Base-by-base conservation (phyloP, 2,113 vertebrate species). In the Mustela nigripes region DNA sequence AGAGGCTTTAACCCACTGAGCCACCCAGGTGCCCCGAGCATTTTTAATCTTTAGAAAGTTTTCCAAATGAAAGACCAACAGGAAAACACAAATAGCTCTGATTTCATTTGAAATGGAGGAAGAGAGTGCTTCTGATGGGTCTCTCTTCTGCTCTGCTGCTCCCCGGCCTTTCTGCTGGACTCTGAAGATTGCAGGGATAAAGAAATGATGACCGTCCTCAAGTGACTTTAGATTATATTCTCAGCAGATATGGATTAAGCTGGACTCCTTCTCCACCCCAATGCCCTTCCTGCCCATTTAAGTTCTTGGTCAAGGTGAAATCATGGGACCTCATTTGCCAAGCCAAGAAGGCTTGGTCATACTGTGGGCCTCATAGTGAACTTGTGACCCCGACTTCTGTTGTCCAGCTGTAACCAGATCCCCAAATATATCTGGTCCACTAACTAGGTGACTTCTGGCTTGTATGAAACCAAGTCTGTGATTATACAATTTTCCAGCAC, bases 11-110 rank as follows among this genome's bases (percentile, higher is more conserved):
- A 42, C 39, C 39, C 39, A 42, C 39, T 42, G 39, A 42, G 42
- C 42, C 42, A 42, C 42, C 42, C 42, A 42, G 42, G 42, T 5
- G 42, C 42, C 42, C 42, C 42, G 42, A 42, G 42, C 28, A 86
- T 83, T 92, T 95, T 71, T 11, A 69, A 73, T 39, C 45, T 73
- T 82, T 24, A n/a, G 21, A 45, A 83, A 74, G 39, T 31, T 84
- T 87, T 83, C 56, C 56, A 94, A 95, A 88, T 90, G 69, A 94
- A 92, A 96, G 94, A 22, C 7, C 22, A 39, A 56, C 16, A 22
- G 48, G 9, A 22, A 60, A 88, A 79, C 62, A 60, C 7, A 78
- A 94, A 67, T 4, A 8, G 24, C 10, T 60, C 31, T 28, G 9
- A 94, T 82, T 95, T 96, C 24, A 74, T 39, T 60, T 67, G 60